A percentile compares a stretch with the other conserved stretches of the same genome.
Conservation (phyloP, 2,888 invertebrate genomes). For the Torymus tubicola region DNA sequence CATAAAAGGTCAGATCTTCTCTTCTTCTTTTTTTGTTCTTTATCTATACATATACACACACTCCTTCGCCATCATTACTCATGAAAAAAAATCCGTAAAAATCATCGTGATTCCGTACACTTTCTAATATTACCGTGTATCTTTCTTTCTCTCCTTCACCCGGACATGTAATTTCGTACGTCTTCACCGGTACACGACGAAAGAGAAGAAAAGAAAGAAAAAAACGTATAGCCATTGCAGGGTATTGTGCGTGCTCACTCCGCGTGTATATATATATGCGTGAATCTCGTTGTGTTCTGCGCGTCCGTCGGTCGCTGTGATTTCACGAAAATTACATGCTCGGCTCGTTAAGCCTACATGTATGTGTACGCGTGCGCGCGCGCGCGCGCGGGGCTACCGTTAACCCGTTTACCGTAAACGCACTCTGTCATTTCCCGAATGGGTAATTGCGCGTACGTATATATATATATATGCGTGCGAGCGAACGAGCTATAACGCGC, state of each 20-base stretch:
- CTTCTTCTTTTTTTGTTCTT: no score
- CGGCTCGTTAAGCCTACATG: constrained; percentile 35
- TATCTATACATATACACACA: no score
- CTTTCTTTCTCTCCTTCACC: no score
- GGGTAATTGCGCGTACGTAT: background rate
- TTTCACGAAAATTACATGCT: constrained; percentile 55
- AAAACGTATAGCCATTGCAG: background rate
- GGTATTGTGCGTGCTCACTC: constrained; percentile 1
- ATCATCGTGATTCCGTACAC: no score
- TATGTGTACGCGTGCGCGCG: no score
- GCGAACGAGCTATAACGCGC: no score
- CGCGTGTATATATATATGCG: no score
- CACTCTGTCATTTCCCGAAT: constrained; percentile 46
- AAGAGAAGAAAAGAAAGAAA: background rate
- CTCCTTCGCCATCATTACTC: no score
- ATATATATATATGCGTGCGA: background rate
- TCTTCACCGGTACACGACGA: background rate
- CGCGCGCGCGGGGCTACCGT: constrained; percentile 31
- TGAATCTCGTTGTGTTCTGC: constrained; percentile 10
- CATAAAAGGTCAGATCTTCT: no score
- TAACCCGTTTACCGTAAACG: constrained; percentile 51
- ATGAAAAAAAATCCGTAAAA: no score
- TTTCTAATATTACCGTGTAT: no score
- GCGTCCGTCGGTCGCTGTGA: constrained; percentile 9
- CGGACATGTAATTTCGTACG: constrained; percentile 23